Evolutionary conservation across 2,888 invertebrate species (phyloP), one percentile per base, ranked within the genome.

Genomic region (Pogonocherus hispidulus): DNA sequence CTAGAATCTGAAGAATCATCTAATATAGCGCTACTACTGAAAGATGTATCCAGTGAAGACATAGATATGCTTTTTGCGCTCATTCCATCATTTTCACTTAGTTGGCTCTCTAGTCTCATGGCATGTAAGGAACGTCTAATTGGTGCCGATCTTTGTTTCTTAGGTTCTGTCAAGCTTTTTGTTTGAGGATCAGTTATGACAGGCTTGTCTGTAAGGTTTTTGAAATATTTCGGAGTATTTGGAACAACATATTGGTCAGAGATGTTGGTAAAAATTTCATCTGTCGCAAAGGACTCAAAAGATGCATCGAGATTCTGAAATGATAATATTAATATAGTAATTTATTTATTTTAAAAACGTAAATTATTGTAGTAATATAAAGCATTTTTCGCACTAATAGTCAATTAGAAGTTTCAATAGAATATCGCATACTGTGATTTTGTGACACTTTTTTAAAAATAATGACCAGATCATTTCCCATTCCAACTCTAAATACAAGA

Each of bases 181-280:
- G 59, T 57, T 41, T 32, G 22, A 4, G 66, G 66, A 9, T 66
- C 44, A 23, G 51, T 63, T 9, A 69, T 62, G 22, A 69, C 51
- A n/a, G 69, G 69, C 55, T 69, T 69, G 11, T 65, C 56, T 0
- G 69, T 66, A 6, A 69, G 57, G 9, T 69, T 44, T 5, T 35
- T 52, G 4, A 66, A 57, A 35, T 63, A 57, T 20, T 47, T 57
- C 16, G 69, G 69, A 14, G 63, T 66, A 32, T 20, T 54, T 23
- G 27, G 56, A n/a, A 18, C n/a, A 27, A 57, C 16, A 2, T 44
- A 47, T 14, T 44, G 16, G 8, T 44, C 52, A 35, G 56, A 35
- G 18, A 46, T 60, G 14, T 69, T 62, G 11, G 52, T 32, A 35
- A 66, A 46, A 2, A 54, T 41, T 8, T 65, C 65, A n/a, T 65